A percentile compares a stretch with the other conserved stretches of the same genome.
These are phyloP conservation scores for Onychomys torridus DNA, from an alignment of 2,797 vertebrate genomes.

Conservation along the genomic window DNA sequence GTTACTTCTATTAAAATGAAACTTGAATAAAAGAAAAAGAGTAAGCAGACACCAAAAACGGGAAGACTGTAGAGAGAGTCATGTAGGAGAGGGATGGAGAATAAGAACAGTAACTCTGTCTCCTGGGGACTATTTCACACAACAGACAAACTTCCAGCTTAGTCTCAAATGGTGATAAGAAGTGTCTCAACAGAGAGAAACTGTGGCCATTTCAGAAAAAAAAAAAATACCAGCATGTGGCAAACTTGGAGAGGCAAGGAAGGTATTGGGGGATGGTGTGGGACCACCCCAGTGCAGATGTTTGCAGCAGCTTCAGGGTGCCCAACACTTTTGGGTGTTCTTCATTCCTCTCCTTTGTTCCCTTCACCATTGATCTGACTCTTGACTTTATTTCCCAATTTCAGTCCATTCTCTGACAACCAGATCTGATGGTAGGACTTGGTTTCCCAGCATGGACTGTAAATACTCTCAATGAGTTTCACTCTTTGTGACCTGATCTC, in stretches of 20 bases:
- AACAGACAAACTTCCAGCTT: background rate
- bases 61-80: background rate
- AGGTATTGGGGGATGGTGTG: too few relatives aligned
- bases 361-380: background rate
- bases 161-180: background rate
- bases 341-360: background rate
- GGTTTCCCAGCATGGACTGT: background rate
- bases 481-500: background rate
- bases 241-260: background rate
- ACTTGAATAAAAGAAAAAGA: slow-evolving; percentile 32
- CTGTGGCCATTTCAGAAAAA: background rate
- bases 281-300: background rate
- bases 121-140: background rate
- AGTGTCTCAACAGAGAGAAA: background rate
- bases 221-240: background rate
- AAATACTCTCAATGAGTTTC: background rate
- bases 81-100: too few relatives aligned
- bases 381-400: background rate
- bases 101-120: background rate
- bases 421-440: background rate
- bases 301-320: background rate
- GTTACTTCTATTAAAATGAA: slow-evolving; percentile 18
- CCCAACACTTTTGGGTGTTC: background rate
- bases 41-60: background rate
- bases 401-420: too few relatives aligned